Percentiles rank a stretch among this genome's conserved stretches.
Conservation (phyloP, 1,140 invertebrate genomes). For the Drosophila mojavensis region DNA sequence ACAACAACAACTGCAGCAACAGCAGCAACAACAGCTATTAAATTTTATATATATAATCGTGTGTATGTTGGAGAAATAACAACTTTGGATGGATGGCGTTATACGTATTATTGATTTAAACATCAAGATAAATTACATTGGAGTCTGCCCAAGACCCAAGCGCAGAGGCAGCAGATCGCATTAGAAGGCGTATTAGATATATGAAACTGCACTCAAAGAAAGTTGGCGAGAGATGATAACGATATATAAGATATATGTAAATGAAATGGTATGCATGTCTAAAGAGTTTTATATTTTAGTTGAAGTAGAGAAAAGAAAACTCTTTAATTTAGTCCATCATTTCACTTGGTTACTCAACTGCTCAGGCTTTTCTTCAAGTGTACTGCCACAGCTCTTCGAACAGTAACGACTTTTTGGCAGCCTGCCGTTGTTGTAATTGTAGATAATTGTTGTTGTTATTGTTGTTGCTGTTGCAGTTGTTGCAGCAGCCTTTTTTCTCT, state of each 20-base stretch:
- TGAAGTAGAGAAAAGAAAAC: not conserved
- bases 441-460: constrained; percentile 76
- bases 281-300: no score
- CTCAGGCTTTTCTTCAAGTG: not conserved
- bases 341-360: not conserved
- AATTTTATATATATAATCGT: constrained; percentile 25
- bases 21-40: constrained; percentile 33
- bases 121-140: constrained; percentile 83
- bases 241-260: not conserved
- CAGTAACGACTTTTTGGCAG: constrained; percentile 66
- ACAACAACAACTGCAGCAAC: constrained; percentile 30
- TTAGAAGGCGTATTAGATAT: constrained; percentile 39
- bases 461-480: constrained; percentile 34
- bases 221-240: not conserved
- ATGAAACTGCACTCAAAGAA: constrained; percentile 1
- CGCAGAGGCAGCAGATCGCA: constrained; percentile 40
- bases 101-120: constrained; percentile 81
- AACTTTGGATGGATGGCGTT: constrained; percentile 69
- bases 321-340: not conserved
- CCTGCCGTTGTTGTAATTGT: constrained; percentile 76
- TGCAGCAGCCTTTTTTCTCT: constrained; percentile 44
- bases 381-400: constrained; percentile 31
- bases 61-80: constrained; percentile 17
- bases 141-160: constrained; percentile 36
- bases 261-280: no score